Base-by-base conservation (phyloP, 2,797 vertebrate species). In the Phrynocephalus guinanensis region DNA sequence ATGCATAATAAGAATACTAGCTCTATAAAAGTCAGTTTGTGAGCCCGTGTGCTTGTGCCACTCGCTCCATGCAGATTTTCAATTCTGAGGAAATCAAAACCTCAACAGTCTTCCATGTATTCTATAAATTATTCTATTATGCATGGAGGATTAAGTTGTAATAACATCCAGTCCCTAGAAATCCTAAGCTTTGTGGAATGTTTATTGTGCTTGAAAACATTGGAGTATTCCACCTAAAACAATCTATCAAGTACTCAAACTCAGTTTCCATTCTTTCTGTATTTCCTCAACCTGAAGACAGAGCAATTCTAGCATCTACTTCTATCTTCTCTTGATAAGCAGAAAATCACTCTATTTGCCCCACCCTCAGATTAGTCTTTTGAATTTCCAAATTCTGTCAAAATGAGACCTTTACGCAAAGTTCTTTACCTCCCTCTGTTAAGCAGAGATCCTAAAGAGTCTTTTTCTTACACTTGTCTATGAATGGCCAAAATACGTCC, bases 1-100 rank as follows among this genome's bases (percentile, higher is more conserved):
- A 97, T 97, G 97, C 96, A 96, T 95, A 94, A 96, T 94, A 95
- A 96, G 93, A 94, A 94, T 95, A 92, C 95, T 95, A 95, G 85
- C 91, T 94, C 92, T 96, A 87, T 90, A 96, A 88, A 88, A 91
- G 89, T 89, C 91, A 92, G 93, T 92, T 94, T 94, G 95, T 91
- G 92, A 94, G 93, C 88, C 92, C 95, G 91, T 95, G 92, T 94
- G 93, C 90, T 93, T 95, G 92, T 94, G 95, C 93, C 0, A 16
- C 92, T 90, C 91, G 93, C 90, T 94, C 90, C 90, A 90, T 4
- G 82, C 80, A 86, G 66, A 82, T 80, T 84, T 85, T 91, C 92
- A 80, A 28, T 63, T 85, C 93, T 88, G 38, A n/a, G 73, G 85
- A 87, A 89, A 86, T 91, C 78, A 70, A 66, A 48, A 87, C 78